phyloP scores from a whole-genome alignment of 1,140 invertebrate species.

The Drosophila lowei region DNA sequence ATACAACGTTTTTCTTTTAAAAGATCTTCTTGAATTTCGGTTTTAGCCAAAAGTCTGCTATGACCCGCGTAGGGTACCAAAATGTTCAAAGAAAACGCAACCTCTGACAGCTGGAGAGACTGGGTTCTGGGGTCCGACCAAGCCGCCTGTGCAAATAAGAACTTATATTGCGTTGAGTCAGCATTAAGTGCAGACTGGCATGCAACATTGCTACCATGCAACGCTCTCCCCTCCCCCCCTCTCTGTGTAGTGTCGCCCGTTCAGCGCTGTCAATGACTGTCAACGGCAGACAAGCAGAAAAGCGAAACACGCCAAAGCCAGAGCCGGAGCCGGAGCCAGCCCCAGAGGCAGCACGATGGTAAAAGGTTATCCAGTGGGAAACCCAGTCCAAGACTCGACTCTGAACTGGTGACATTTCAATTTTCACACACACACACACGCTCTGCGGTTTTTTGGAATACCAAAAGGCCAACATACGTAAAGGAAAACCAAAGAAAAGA shows the following conservation, averaged over 20 bases:
- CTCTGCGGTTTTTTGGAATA: conserved; percentile 47
- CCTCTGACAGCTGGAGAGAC: conserved; percentile 33
- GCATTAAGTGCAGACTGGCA: conserved; percentile 73
- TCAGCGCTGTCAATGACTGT: conserved; percentile 74
- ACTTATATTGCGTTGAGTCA: conserved; percentile 72
- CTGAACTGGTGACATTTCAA: conserved; percentile 72
- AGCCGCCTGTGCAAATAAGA: conserved; percentile 64
- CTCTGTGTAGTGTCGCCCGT: not conserved
- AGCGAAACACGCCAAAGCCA: conserved; percentile 52
- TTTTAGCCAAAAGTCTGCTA: conserved; percentile 21
- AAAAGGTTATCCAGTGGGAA: conserved; percentile 5
- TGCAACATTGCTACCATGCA: conserved; percentile 72
- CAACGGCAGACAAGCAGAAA: conserved; percentile 74
- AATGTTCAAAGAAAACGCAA: conserved; percentile 33
- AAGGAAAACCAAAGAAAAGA: conserved; percentile 10
- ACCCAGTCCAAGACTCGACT: conserved; percentile 23
- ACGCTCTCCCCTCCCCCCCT: conserved; percentile 13
- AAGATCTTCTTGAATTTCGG: conserved; percentile 5
- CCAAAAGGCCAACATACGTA: conserved; percentile 10
- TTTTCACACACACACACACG: conserved; percentile 66
- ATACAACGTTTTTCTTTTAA: too few species aligned
- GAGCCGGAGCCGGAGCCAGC: not conserved
- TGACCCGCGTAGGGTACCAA: conserved; percentile 39
- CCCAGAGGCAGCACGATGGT: not conserved
- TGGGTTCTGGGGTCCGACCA: not conserved